These are phyloP conservation scores for Spialia ferax DNA, from an alignment of 2,888 invertebrate genomes.

Conservation along the genomic window DNA sequence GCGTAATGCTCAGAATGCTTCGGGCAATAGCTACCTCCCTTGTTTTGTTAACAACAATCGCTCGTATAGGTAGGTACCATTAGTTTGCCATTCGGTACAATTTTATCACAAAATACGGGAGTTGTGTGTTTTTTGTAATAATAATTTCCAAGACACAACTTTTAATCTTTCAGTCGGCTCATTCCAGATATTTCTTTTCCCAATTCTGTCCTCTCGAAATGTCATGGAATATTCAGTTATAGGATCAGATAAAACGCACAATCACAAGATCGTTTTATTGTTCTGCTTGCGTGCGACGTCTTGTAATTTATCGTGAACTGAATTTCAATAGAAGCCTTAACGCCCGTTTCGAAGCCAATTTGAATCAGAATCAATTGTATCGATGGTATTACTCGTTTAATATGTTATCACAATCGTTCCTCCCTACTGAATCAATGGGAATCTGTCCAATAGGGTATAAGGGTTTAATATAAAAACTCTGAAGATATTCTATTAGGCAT, in stretches of 20 bases:
- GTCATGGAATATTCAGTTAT: background rate
- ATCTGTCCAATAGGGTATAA: background rate
- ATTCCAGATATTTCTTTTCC: background rate
- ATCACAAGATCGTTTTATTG: constrained; percentile 16
- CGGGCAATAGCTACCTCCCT: no score
- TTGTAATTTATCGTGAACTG: constrained; percentile 12
- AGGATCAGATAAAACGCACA: background rate
- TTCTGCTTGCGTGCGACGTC: constrained; percentile 9
- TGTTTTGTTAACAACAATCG: no score
- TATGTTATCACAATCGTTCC: background rate
- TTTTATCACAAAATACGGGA: no score
- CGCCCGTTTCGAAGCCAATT: constrained; percentile 14
- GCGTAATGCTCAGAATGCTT: no score
- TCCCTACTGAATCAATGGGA: background rate
- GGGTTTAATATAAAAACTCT: no score
- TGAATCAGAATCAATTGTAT: constrained; percentile 18
- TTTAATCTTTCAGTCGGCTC: background rate
- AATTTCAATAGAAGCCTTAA: constrained; percentile 18
- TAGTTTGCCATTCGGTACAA: no score
- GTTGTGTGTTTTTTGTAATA: no score
- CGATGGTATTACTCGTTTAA: background rate
- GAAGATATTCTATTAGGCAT: no score
- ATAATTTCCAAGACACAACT: no score
- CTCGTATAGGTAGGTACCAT: no score
- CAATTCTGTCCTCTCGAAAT: background rate